Conservation (phyloP, 2,888 invertebrate species). For the Seladonia tumulorum region DNA sequence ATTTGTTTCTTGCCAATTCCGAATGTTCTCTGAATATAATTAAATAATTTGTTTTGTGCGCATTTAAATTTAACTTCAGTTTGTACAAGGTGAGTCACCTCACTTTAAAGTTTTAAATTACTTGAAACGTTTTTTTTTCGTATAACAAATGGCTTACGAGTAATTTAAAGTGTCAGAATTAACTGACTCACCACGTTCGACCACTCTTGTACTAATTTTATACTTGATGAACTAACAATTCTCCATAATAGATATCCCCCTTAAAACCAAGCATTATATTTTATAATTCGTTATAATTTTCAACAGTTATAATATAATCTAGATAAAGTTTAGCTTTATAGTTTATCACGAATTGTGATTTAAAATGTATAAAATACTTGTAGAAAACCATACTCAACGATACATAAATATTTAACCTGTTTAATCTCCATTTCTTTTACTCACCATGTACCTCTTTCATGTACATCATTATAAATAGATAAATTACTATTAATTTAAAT, state of each 20-base stretch:
- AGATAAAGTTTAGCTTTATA: not conserved
- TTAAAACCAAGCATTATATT: not conserved
- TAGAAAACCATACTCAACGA: not conserved
- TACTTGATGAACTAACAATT: not conserved
- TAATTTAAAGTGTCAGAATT: not conserved
- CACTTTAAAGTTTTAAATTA: not conserved
- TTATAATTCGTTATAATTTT: not conserved
- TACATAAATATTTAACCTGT: not conserved
- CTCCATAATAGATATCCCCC: not conserved
- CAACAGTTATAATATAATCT: not conserved
- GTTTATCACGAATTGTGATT: not conserved
- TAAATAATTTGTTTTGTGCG: not conserved
- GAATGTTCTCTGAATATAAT: not conserved
- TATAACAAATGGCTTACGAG: not conserved
- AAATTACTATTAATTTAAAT: too few species aligned
- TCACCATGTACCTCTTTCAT: too few species aligned
- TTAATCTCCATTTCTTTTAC: too few species aligned
- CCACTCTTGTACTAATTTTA: not conserved
- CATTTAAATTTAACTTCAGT: not conserved
- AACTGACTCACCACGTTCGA: not conserved
- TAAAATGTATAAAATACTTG: too few species aligned
- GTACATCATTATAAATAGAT: too few species aligned
- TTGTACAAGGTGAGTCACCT: not conserved
- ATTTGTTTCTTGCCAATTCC: not conserved
- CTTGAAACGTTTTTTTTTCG: not conserved